Evolutionary conservation across 2,797 vertebrate genomes (phyloP), one percentile per base, ranked within the genome.

Genomic region (Pangasius krempfi): DNA sequence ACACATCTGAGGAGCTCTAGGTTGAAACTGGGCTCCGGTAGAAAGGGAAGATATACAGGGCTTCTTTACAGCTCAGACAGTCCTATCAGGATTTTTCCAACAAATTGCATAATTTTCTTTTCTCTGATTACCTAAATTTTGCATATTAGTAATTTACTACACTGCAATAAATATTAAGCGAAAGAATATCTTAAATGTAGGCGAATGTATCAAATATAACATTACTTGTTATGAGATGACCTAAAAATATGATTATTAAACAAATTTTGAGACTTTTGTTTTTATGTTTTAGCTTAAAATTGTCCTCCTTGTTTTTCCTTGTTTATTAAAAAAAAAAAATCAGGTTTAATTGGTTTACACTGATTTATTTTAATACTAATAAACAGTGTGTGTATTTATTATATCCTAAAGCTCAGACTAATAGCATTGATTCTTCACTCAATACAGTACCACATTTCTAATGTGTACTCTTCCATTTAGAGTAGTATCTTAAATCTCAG

Each of bases 391-490:
- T 60, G 79, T 82, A 8, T 44, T 44, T 64, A 64, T 5, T 82
- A 82, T 37, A 64, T n/a, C 56, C 54, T 60, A 27, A 58, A 81
- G 30, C 50, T 58, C 54, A 81, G 81, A 83, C 66, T 50, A 66
- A 30, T 47, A 66, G 40, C 60, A 84, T 50, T 83, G 58, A 83
- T 64, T 18, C 37, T n/a, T 83, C 44, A 83, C 8, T 66, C 27
- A 83, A 50, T 40, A 84, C 40, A 84, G 22, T 8, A 44, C 60
- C 7, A 84, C 40, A 50, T 27, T 81, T 40, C 27, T 47, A 10
- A 64, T 64, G 33, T 22, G 3, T 25, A 40, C 8, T 81, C 79
- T 81, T 83, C 13, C 14, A 18, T 62, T 62, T 82, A 60, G 4
- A 83, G 40, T 58, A 40, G 27, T 40, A 58, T 47, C 27, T 47